A percentile compares a stretch with the other conserved stretches of the same genome.
Conservation (phyloP, 2,113 vertebrate genomes). For the Pionites leucogaster region DNA sequence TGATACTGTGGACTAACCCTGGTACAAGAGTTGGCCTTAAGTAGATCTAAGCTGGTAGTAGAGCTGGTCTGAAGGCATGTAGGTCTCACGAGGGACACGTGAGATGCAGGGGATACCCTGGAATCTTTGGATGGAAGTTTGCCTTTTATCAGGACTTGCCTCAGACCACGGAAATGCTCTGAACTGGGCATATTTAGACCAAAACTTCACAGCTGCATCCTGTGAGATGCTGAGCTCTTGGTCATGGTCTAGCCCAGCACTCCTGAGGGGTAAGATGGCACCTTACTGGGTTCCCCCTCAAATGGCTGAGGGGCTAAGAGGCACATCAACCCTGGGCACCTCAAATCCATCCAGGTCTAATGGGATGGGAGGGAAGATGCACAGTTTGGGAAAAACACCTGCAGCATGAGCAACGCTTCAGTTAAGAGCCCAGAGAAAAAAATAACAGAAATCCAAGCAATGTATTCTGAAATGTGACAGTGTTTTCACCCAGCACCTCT, state of each 20-base stretch:
- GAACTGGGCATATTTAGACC: not conserved
- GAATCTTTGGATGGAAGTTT: not conserved
- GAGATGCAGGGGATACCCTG: not conserved
- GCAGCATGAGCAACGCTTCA: not conserved
- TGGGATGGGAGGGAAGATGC: not conserved
- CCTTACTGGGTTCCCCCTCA: not conserved
- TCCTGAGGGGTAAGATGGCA: rapidly evolving
- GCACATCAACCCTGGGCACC: not conserved
- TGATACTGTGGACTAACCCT: not conserved
- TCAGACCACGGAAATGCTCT: not conserved
- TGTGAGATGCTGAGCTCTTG: not conserved
- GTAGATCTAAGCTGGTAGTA: not conserved
- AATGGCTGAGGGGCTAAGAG: not conserved
- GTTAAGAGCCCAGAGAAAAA: not conserved
- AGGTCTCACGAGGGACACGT: not conserved
- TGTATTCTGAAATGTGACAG: not conserved
- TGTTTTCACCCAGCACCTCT: not conserved
- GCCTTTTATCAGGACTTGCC: not conserved
- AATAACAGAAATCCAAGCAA: not conserved
- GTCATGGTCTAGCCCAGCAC: not conserved
- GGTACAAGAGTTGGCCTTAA: not conserved
- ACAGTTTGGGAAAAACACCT: not conserved
- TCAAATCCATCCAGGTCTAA: not conserved
- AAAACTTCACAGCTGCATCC: not conserved
- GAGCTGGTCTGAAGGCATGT: not conserved